Conservation (phyloP, 2,888 invertebrate genomes). For the Dryocosmus kuriphilus region DNA sequence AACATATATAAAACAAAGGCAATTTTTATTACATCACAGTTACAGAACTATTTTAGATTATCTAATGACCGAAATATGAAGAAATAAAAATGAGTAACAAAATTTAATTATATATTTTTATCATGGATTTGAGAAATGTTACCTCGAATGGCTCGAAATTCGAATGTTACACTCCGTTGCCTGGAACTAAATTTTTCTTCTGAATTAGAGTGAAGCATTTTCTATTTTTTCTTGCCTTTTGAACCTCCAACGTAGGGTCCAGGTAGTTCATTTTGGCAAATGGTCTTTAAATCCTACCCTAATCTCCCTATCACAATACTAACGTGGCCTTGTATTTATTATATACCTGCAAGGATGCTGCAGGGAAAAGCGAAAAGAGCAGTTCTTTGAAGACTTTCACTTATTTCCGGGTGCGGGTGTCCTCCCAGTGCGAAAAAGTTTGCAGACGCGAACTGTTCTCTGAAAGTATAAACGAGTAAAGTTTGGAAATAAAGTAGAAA, state of each 20-base stretch:
- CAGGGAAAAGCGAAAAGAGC: neutral
- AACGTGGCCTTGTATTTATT: neutral
- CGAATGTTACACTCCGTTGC: no score
- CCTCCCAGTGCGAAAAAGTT: neutral
- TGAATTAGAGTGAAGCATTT: no score
- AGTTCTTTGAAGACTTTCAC: conserved; percentile 7
- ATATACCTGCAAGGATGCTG: neutral
- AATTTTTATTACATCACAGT: no score
- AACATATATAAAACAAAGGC: no score
- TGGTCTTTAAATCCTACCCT: neutral
- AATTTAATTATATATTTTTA: no score
- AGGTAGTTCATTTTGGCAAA: neutral
- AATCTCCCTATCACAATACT: neutral
- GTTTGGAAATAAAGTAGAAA: neutral
- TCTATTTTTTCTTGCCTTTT: neutral
- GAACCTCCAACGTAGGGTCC: neutral
- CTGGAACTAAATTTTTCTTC: no score
- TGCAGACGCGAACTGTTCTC: neutral
- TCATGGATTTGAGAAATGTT: no score
- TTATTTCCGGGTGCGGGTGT: neutral
- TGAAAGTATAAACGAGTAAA: neutral
- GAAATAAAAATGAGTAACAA: no score
- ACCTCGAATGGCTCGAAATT: no score
- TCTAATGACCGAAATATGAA: no score
- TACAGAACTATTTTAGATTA: no score